Evolutionary conservation across 2,113 vertebrate genomes (phyloP), one percentile per base, ranked within the genome.

Genomic region (Podocnemis expansa): DNA sequence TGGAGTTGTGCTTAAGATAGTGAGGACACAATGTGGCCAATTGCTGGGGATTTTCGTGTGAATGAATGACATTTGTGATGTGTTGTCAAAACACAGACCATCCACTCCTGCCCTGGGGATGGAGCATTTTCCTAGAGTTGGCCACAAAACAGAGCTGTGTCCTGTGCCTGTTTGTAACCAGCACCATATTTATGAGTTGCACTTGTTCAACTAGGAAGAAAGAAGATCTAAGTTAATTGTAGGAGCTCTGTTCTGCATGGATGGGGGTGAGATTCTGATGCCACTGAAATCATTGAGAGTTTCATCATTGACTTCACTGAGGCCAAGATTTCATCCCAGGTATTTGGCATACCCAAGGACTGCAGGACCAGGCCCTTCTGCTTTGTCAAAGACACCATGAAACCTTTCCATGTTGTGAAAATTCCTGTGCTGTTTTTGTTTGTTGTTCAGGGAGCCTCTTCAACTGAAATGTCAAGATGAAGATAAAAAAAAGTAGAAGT

Each of bases 391-490:
- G 4, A 12, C 21, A 14, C 1, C 14, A 34, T 2, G 0, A 1
- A 88, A 47, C 31, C 0, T 78, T 80, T 47, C 16, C 12, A 2
- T 14, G n/a, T 19, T 52, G 12, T 56, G 60, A 55, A 82, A 27
- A 80, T 34, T 21, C 19, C 31, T 1, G 0, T 0, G 24, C 70
- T 7, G 25, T 47, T 47, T 6, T 47, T 47, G 47, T 47, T 47
- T 47, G 10, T 47, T 47, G 47, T 5, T 79, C 27, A n/a, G 87
- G 78, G 1, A 16, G 2, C 0, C 22, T 6, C 76, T 49, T 43
- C 91, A 94, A n/a, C 14, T 0, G 0, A 0, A 89, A 29, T 0
- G 10, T 91, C 96, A 97, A 93, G 96, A 97, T 94, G 87, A 94
- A 92, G 92, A 95, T 38, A 75, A 41, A 82, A 85, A 90, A 90